Conservation (phyloP, 2,113 vertebrate genomes). For the Glareola pratincola region DNA sequence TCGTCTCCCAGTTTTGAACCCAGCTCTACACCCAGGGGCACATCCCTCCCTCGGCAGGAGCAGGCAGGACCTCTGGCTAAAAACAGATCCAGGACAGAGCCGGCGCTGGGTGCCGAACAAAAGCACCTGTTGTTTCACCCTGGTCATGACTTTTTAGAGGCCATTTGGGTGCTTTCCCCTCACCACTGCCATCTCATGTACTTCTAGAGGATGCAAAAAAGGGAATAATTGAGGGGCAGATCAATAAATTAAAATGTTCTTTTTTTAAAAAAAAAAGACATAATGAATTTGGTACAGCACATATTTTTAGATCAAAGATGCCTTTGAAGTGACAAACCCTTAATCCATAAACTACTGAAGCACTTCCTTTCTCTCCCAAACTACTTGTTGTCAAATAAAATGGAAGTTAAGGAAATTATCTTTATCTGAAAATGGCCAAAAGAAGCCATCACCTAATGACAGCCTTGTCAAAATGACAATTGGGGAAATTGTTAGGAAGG, state of each 20-base stretch:
- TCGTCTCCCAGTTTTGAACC: neutral
- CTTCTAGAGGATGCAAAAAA: constrained; percentile 40
- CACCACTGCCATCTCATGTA: constrained; percentile 24
- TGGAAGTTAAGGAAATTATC: constrained; percentile 82
- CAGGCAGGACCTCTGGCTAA: constrained; percentile 30
- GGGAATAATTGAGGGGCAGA: constrained; percentile 65
- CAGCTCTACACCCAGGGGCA: neutral
- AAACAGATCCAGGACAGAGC: neutral
- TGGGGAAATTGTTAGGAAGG: constrained; percentile 77
- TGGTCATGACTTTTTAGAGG: constrained; percentile 55
- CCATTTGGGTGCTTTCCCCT: constrained; percentile 42
- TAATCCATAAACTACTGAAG: constrained; percentile 75
- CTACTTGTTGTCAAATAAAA: constrained; percentile 81
- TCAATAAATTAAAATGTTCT: constrained; percentile 76
- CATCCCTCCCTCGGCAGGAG: neutral
- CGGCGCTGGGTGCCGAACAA: constrained; percentile 8
- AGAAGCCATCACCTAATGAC: constrained; percentile 82
- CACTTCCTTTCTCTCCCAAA: constrained; percentile 75
- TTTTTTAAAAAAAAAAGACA: constrained; percentile 48
- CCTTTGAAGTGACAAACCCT: constrained; percentile 81
- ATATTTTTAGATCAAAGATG: constrained; percentile 85
- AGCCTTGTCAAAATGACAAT: constrained; percentile 81
- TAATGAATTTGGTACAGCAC: constrained; percentile 83
- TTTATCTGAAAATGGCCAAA: constrained; percentile 80
- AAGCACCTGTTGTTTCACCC: constrained; percentile 77